phyloP scores from a whole-genome alignment of 2,797 vertebrate genomes.

The Poecilia gillii region DNA sequence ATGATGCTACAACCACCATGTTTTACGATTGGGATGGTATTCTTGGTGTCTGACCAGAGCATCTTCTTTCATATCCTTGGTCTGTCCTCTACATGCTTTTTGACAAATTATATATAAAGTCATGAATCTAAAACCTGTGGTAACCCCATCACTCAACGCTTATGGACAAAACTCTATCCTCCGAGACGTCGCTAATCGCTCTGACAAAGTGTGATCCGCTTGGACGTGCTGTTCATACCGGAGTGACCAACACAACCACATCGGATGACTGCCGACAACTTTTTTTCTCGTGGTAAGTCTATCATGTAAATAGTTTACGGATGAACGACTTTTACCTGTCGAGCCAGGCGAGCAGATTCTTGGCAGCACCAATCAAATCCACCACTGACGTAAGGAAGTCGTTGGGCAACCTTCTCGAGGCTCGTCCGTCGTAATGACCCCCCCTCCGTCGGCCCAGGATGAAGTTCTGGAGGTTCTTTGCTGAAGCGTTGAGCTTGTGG shows the following conservation, averaged over 20 bases:
- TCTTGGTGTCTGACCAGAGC: neutral
- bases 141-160: neutral
- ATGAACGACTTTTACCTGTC: conserved; percentile 84
- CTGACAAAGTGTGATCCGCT: neutral
- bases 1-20: neutral
- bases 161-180: neutral
- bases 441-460: conserved; percentile 90
- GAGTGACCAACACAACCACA: neutral
- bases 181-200: no score
- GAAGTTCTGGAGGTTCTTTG: conserved; percentile 94
- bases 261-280: neutral
- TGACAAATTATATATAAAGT: neutral
- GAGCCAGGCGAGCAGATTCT: conserved; percentile 91
- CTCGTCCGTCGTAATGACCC: conserved; percentile 88
- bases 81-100: neutral
- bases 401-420: conserved; percentile 87
- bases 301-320: no score
- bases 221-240: neutral
- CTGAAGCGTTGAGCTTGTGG: conserved; percentile 90
- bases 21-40: neutral
- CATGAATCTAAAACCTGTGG: neutral
- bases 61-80: neutral
- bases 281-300: neutral
- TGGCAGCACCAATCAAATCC: conserved; percentile 91
- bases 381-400: conserved; percentile 92